Evolutionary conservation across 2,888 invertebrate species (phyloP), one percentile per base, ranked within the genome.

Genomic region (Epiperipatus broadwayi): DNA sequence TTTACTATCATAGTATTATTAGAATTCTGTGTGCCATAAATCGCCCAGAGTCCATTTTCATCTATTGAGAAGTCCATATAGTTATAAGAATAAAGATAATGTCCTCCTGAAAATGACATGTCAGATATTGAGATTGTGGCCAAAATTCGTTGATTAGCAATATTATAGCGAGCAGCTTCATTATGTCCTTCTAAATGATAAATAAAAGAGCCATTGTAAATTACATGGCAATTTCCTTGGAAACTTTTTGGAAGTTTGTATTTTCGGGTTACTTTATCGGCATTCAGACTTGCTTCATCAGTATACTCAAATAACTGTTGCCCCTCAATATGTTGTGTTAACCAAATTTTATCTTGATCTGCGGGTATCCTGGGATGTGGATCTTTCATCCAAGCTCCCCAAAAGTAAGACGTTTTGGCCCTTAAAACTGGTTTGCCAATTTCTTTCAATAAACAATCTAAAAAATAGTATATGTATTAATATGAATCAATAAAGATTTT

Each of bases 21-120:
- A 0, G 75, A 74, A 22, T 70, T 66, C 31, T 73, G 70, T 21
- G 80, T 71, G 1, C 77, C 74, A 54, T 87, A 93, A 47, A 93
- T 78, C 3, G 79, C 75, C 95, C 95, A 97, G 7, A 97, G 66
- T 37, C 93, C 95, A 53, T 93, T 93, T 56, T 95, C 93, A 54
- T 97, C 95, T 1, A 81, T 78, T 49, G 79, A 79, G 53, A 95
- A 80, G 57, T 97, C 95, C 52, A 91, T 79, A 65, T 78, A 78
- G 55, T 80, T 83, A 55, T 57, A 49, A n/a, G n/a, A n/a, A n/a
- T n/a, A n/a, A n/a, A n/a, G n/a, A n/a, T n/a, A n/a, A n/a, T n/a
- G n/a, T n/a, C n/a, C n/a, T n/a, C n/a, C n/a, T n/a, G n/a, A n/a
- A n/a, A n/a, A n/a, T n/a, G n/a, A n/a, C n/a, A n/a, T n/a, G n/a